phyloP scores from a whole-genome alignment of 2,797 vertebrate species.

The Ciconia nigra region DNA sequence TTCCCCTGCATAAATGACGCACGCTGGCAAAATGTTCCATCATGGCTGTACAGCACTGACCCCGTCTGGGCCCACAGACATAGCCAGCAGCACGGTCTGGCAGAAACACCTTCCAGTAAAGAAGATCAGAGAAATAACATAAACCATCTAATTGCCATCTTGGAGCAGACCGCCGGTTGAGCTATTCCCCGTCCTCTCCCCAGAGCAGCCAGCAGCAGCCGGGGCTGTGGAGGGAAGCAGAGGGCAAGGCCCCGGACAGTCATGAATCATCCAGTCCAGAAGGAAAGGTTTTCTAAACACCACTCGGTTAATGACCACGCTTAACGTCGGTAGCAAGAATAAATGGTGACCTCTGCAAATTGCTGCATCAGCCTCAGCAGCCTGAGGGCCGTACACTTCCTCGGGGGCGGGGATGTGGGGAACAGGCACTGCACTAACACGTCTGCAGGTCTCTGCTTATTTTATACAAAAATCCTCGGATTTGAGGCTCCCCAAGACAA shows the following conservation, averaged over 20 bases:
- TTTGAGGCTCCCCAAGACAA: not conserved
- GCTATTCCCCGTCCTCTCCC: not conserved
- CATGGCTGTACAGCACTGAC: fast-evolving
- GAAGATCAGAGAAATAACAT: not conserved
- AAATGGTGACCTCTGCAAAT: not conserved
- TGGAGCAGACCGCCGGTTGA: not conserved
- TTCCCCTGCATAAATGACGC: not conserved
- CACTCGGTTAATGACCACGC: not conserved
- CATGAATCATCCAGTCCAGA: not conserved
- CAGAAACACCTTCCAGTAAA: not conserved
- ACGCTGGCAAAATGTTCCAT: not conserved
- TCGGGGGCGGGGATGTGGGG: not conserved
- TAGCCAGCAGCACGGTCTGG: fast-evolving
- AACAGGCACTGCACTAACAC: fast-evolving
- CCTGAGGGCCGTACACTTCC: not conserved
- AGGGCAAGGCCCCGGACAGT: not conserved
- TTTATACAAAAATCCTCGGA: not conserved
- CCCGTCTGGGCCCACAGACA: not conserved
- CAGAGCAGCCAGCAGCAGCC: fast-evolving
- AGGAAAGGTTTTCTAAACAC: not conserved
- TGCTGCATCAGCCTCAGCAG: not conserved
- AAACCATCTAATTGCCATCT: not conserved
- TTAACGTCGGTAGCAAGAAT: not conserved
- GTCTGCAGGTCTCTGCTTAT: not conserved
- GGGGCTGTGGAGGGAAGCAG: not conserved